phyloP scores from a whole-genome alignment of 2,888 invertebrate genomes.

The Nomada flava region DNA sequence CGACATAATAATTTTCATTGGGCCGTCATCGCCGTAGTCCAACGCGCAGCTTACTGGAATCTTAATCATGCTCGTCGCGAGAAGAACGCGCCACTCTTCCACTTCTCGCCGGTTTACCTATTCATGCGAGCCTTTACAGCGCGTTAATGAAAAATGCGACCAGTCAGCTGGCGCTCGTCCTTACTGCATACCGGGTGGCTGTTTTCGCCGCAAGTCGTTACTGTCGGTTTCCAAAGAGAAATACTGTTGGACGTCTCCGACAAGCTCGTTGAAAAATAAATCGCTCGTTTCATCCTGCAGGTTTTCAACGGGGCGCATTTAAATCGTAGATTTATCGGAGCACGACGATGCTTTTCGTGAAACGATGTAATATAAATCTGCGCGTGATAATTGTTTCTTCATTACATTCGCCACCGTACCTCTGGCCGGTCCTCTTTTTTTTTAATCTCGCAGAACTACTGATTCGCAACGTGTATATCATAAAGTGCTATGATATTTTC shows the following conservation, averaged over 20 bases:
- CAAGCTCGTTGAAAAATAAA: conserved; percentile 34
- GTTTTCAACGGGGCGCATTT: neutral
- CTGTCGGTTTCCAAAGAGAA: neutral
- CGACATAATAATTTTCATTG: conserved; percentile 53
- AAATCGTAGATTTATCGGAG: conserved; percentile 15
- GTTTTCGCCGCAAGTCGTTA: conserved; percentile 32
- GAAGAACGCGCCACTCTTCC: conserved; percentile 66
- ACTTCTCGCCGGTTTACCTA: conserved; percentile 76
- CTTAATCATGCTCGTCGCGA: conserved; percentile 65
- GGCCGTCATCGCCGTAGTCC: conserved; percentile 44
- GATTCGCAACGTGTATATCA: too few species aligned
- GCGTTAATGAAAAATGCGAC: conserved; percentile 82
- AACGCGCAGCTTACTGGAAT: conserved; percentile 62
- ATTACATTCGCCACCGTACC: neutral
- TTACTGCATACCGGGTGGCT: conserved; percentile 72
- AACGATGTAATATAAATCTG: neutral
- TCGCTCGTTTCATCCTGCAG: conserved; percentile 8
- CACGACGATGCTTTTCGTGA: neutral
- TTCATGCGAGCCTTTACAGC: conserved; percentile 81
- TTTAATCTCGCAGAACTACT: too few species aligned
- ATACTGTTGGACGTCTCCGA: conserved; percentile 1
- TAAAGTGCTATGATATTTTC: too few species aligned
- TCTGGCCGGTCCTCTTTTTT: too few species aligned
- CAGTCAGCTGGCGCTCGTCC: conserved; percentile 76
- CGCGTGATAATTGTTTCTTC: neutral